A percentile compares a stretch with the other conserved stretches of the same genome.
Evolutionary conservation across 1,140 invertebrate genomes (phyloP).

Genomic region (Armadillidium nasatum): DNA sequence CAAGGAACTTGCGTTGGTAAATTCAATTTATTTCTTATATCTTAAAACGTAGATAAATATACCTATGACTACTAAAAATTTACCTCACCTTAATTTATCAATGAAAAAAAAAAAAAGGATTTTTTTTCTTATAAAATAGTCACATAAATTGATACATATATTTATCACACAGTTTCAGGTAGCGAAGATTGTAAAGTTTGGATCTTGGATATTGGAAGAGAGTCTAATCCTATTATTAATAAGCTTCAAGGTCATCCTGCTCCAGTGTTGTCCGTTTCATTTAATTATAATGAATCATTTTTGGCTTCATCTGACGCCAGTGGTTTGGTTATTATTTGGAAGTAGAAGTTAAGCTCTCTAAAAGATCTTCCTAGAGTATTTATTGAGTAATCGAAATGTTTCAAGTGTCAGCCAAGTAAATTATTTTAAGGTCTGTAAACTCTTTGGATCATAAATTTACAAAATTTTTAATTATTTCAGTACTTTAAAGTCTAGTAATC

Average conservation of each 20-base stretch:
- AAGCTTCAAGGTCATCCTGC: constrained; percentile 11
- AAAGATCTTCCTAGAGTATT: no score
- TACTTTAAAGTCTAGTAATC: no score
- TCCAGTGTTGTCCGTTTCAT: not conserved
- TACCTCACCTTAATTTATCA: no score
- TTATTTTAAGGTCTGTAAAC: no score
- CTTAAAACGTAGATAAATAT: not conserved
- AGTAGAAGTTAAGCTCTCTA: not conserved
- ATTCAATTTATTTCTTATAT: not conserved
- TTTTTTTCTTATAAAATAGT: no score
- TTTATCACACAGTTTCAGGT: not conserved
- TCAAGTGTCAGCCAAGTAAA: no score
- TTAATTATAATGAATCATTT: constrained; percentile 16
- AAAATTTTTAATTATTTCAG: no score
- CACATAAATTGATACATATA: no score
- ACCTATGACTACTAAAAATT: not conserved
- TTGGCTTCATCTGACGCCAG: constrained; percentile 6
- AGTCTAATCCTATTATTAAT: not conserved
- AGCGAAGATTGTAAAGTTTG: constrained; percentile 11
- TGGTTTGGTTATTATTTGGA: constrained; percentile 14
- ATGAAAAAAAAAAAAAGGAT: no score
- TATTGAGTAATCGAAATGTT: no score
- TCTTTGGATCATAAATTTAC: no score
- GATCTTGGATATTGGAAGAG: not conserved
- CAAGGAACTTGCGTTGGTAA: constrained; percentile 13